phyloP scores from a whole-genome alignment of 2,888 invertebrate genomes.

The Cancer borealis region DNA sequence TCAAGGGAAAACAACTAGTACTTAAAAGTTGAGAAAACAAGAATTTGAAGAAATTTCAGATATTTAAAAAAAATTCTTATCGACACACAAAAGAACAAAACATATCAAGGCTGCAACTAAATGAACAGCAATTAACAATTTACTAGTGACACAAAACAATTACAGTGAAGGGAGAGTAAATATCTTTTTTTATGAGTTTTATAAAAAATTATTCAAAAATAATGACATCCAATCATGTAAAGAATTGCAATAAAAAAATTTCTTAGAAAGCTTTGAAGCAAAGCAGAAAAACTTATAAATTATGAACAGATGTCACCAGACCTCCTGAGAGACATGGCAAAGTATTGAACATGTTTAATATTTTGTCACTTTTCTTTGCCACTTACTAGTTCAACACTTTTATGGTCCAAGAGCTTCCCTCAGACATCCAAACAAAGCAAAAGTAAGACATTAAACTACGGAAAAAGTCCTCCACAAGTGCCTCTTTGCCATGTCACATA shows the following conservation, averaged over 20 bases:
- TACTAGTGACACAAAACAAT: not conserved
- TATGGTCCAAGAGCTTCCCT: not conserved
- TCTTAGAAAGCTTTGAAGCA: not conserved
- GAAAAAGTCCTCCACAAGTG: slow-evolving; percentile 45
- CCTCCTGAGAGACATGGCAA: slow-evolving; percentile 62
- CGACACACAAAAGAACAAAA: not conserved
- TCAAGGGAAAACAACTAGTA: not conserved
- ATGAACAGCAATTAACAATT: not conserved
- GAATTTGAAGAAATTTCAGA: not conserved
- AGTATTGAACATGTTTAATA: slow-evolving; percentile 37
- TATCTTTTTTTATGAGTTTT: not conserved
- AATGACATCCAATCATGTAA: not conserved
- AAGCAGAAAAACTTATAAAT: not conserved
- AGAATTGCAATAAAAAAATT: not conserved
- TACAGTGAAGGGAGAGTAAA: not conserved
- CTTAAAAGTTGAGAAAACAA: not conserved
- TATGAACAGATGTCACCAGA: slow-evolving; percentile 18
- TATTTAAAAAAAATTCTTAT: not conserved
- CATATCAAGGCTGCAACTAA: not conserved
- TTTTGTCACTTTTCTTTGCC: slow-evolving; percentile 30
- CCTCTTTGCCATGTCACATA: slow-evolving; percentile 72
- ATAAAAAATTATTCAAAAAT: not conserved
- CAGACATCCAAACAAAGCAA: slow-evolving; percentile 16
- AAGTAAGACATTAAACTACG: slow-evolving; percentile 41
- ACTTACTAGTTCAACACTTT: slow-evolving; percentile 17